These are phyloP conservation scores for Falco punctatus DNA, from an alignment of 2,113 vertebrate genomes.

Conservation along the genomic window DNA sequence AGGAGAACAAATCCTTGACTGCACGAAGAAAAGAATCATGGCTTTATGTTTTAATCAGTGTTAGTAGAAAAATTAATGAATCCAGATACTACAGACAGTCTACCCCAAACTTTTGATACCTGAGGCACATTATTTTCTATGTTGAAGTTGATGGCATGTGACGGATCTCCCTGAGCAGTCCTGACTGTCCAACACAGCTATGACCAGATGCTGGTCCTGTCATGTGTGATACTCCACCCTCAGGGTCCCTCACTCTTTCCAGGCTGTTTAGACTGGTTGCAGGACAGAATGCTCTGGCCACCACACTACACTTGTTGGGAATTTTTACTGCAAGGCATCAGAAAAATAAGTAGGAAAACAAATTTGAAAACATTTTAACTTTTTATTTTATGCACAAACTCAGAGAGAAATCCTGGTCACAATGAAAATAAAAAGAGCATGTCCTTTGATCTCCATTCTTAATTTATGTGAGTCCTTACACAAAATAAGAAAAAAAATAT, in stretches of 20 bases:
- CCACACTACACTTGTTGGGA: not conserved
- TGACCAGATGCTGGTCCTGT: not conserved
- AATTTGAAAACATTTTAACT: not conserved
- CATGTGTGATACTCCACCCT: not conserved
- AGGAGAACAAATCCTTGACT: not conserved
- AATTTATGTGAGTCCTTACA: not conserved
- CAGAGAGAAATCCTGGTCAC: not conserved
- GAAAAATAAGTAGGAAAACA: not conserved
- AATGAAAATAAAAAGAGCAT: not conserved
- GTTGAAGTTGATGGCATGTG: not conserved
- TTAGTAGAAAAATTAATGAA: not conserved
- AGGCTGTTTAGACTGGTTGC: not conserved
- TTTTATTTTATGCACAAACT: not conserved
- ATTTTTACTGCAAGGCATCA: not conserved
- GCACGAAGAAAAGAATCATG: accelerated
- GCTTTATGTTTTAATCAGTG: not conserved
- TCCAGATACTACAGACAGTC: not conserved
- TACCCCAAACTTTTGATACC: not conserved
- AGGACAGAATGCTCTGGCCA: not conserved
- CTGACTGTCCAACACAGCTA: not conserved
- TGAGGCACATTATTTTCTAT: not conserved
- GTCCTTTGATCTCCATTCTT: not conserved
- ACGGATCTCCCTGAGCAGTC: not conserved
- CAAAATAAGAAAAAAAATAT: not conserved
- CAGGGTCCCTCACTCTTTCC: not conserved